A percentile compares a stretch with the other conserved stretches of the same genome.
These are phyloP conservation scores for Congeria kusceri DNA, from an alignment of 2,888 invertebrate genomes.

Conservation along the genomic window DNA sequence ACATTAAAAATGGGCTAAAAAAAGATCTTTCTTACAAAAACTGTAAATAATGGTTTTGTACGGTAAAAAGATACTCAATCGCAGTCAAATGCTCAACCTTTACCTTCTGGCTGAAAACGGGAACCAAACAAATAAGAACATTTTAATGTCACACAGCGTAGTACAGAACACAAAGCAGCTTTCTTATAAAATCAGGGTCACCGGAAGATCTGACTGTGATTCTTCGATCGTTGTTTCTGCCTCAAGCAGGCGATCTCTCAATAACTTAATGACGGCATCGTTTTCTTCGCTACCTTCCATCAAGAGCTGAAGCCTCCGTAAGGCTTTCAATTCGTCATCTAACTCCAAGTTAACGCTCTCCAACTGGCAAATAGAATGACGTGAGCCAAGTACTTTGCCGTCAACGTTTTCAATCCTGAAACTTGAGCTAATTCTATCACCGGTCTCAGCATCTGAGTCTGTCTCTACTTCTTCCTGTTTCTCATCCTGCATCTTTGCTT, in stretches of 20 bases:
- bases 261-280: slow-evolving; percentile 11
- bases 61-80: too few relatives aligned
- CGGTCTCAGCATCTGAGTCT: slow-evolving; percentile 10
- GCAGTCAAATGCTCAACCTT: too few relatives aligned
- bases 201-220: slow-evolving; percentile 50
- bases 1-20: too few relatives aligned
- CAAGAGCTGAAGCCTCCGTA: slow-evolving; percentile 5
- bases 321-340: slow-evolving; percentile 7
- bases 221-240: slow-evolving; percentile 10
- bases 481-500: neutral
- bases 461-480: neutral
- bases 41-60: too few relatives aligned
- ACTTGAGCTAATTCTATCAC: slow-evolving; percentile 19
- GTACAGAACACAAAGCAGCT: too few relatives aligned
- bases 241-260: slow-evolving; percentile 22
- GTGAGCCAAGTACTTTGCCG: slow-evolving; percentile 38
- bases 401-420: slow-evolving; percentile 49
- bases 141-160: too few relatives aligned
- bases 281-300: neutral
- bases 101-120: too few relatives aligned
- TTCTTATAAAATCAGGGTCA: slow-evolving; percentile 60
- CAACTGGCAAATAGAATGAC: slow-evolving; percentile 13
- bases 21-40: too few relatives aligned
- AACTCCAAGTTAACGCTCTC: slow-evolving; percentile 24
- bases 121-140: too few relatives aligned